Evolutionary conservation across 2,888 invertebrate species (phyloP), one percentile per base, ranked within the genome.

Genomic region (Dyspetes luteomarginatus): DNA sequence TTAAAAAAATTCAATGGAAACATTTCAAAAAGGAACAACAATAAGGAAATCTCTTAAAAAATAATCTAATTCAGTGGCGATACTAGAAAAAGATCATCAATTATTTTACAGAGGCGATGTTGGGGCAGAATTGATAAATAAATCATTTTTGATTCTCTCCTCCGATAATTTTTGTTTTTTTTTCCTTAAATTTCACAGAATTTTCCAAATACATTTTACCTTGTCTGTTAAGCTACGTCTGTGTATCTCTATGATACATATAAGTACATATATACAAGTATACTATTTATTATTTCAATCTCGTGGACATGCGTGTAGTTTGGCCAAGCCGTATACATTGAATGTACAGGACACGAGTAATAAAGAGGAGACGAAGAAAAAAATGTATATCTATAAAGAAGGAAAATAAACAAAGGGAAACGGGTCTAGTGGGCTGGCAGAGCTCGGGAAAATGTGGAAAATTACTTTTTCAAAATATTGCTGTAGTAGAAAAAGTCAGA

Each of bases 381-480:
- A 56, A 48, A 36, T 3, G 0, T n/a, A 22, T 36, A 26, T 28
- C n/a, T 12, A 48, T 50, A 68, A 48, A 67, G 45, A 68, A 58
- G n/a, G 43, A 58, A 67, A 72, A 62, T 62, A 30, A 62, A 72
- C 60, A 24, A 19, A 50, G 43, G 9, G 9, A 17, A 62, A 22
- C 17, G 26, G 28, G 43, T 73, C 28, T 45, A 28, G 65, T 45
- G 65, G 36, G 74, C 36, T 24, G 71, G 58, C 56, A 64, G 48
- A 48, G 62, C 48, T 67, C 41, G 71, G 67, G n/a, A 22, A 71
- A 72, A 76, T 62, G 50, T 50, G 73, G 78, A 82, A 82, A 75
- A 81, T 78, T 67, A 84, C 81, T 81, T 83, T 78, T 80, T 28
- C 48, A 67, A 73, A 67, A 75, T 81, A 76, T 45, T 60, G 67